Percentiles rank a stretch among this genome's conserved stretches.
Evolutionary conservation across 2,888 invertebrate genomes (phyloP).

Genomic region (Amiota communis): DNA sequence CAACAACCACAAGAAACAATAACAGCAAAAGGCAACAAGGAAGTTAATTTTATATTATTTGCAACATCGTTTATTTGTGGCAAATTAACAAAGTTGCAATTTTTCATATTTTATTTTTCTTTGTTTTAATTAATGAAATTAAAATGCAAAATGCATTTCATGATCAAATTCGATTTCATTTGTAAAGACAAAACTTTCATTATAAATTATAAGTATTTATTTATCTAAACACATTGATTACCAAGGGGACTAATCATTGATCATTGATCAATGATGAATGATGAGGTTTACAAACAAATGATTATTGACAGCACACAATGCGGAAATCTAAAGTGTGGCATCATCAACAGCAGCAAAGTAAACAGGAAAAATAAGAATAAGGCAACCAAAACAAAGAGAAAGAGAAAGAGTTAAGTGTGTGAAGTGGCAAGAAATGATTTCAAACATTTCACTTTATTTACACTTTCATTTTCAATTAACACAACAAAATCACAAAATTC

Average conservation of each 20-base stretch:
- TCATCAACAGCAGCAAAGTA: slow-evolving; percentile 4
- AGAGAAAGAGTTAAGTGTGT: slow-evolving; percentile 2
- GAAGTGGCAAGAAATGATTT: background rate
- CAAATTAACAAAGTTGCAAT: slow-evolving; percentile 65
- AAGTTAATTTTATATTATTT: slow-evolving; percentile 67
- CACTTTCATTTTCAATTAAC: slow-evolving; percentile 64
- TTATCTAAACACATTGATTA: too few species aligned
- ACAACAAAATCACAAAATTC: slow-evolving; percentile 33
- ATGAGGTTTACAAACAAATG: slow-evolving; percentile 17
- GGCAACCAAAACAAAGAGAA: slow-evolving; percentile 28
- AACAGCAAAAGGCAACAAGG: slow-evolving; percentile 41
- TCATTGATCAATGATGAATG: slow-evolving; percentile 26
- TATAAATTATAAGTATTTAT: background rate
- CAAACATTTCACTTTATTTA: slow-evolving; percentile 44
- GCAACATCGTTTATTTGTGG: slow-evolving; percentile 61
- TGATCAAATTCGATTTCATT: too few species aligned
- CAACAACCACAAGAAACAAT: too few species aligned
- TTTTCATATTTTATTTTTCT: slow-evolving; percentile 46
- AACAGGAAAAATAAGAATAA: slow-evolving; percentile 27
- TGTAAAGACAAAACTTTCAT: slow-evolving; percentile 37
- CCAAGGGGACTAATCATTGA: too few species aligned
- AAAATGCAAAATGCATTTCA: too few species aligned
- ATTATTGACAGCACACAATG: slow-evolving; percentile 45
- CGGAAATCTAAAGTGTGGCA: slow-evolving; percentile 59
- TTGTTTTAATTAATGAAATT: too few species aligned